phyloP scores from a whole-genome alignment of 2,797 vertebrate species.

The Poecile montanus region DNA sequence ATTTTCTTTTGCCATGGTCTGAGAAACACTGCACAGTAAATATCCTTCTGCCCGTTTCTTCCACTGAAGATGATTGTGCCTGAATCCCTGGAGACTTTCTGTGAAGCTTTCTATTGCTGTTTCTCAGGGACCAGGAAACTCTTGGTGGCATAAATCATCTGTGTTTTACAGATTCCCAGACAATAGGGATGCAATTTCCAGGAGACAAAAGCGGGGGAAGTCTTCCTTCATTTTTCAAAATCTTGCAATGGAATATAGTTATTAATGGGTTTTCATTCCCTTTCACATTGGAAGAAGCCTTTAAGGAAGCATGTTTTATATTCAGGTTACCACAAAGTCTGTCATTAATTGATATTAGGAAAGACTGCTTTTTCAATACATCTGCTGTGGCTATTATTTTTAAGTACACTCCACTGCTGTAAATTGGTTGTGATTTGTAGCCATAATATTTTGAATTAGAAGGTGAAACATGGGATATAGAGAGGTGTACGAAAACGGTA shows the following conservation, averaged over 20 bases:
- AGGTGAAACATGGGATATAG: neutral
- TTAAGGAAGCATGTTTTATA: conserved; percentile 19
- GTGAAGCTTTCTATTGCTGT: conserved; percentile 21
- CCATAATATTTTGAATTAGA: conserved; percentile 22
- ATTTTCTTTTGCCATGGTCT: neutral
- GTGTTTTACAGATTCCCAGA: conserved; percentile 37
- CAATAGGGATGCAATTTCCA: conserved; percentile 43
- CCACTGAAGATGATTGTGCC: neutral
- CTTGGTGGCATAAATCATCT: conserved; percentile 45
- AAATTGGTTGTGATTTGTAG: conserved; percentile 47
- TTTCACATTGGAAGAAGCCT: conserved; percentile 36
- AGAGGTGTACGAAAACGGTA: neutral
- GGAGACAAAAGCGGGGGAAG: neutral
- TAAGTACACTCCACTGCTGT: conserved; percentile 69
- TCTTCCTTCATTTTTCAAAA: conserved; percentile 55
- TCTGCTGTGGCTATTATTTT: conserved; percentile 70
- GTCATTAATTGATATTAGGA: conserved; percentile 11
- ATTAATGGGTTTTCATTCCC: conserved; percentile 51
- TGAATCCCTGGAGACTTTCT: neutral
- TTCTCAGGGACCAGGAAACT: conserved; percentile 22
- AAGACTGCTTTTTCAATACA: conserved; percentile 62
- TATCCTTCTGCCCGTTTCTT: neutral
- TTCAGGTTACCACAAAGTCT: conserved; percentile 55
- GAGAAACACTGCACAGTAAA: neutral
- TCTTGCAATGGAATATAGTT: conserved; percentile 31